A percentile compares a stretch with the other conserved stretches of the same genome.
Conservation (phyloP, 2,113 vertebrate species). For the Perognathus longimembris region DNA sequence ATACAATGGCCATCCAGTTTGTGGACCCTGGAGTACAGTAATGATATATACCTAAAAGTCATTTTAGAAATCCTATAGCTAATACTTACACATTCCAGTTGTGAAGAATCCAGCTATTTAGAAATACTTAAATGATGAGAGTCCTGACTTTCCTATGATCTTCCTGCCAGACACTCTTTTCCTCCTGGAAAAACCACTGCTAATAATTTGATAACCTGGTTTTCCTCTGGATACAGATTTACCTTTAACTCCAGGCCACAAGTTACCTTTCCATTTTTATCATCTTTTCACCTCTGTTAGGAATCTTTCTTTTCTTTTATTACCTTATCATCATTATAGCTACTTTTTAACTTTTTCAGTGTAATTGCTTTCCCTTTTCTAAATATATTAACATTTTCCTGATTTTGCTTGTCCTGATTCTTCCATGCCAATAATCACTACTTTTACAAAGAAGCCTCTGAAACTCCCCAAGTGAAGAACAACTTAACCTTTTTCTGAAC, state of each 20-base stretch:
- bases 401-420: background rate
- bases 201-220: background rate
- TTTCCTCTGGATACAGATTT: background rate
- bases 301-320: background rate
- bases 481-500: background rate
- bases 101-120: background rate
- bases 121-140: background rate
- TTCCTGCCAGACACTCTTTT: background rate
- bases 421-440: background rate
- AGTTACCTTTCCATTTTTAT: conserved; percentile 9
- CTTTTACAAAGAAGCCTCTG: background rate
- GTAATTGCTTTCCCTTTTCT: background rate
- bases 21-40: background rate
- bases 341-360: background rate
- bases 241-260: background rate
- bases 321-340: background rate
- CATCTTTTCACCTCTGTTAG: background rate
- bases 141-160: background rate
- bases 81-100: background rate
- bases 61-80: background rate
- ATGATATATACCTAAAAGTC: background rate
- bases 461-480: background rate
- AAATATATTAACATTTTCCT: background rate
- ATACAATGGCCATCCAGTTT: background rate
- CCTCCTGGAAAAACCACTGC: background rate